phyloP scores from a whole-genome alignment of 2,888 invertebrate genomes.

The Tinea trinotella region DNA sequence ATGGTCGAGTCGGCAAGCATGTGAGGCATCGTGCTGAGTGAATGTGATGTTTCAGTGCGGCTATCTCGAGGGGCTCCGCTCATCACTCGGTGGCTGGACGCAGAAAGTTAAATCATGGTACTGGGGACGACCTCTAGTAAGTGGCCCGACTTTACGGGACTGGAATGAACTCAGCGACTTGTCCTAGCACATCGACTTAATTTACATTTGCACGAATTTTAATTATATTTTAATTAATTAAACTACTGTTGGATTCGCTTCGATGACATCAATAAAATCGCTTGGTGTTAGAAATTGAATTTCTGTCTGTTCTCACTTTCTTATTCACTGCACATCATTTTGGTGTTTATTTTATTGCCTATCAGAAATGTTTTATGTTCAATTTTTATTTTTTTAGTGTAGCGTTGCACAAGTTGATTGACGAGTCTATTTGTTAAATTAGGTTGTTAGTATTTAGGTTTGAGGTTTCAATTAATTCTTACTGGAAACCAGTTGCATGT shows the following conservation, averaged over 20 bases:
- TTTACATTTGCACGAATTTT: constrained; percentile 17
- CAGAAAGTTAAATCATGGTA: constrained; percentile 98
- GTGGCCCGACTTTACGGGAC: constrained; percentile 72
- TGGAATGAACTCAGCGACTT: constrained; percentile 51
- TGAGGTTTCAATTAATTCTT: neutral
- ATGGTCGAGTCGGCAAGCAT: neutral
- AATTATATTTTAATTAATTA: neutral
- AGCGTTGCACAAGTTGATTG: constrained; percentile 4
- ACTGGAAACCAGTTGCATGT: neutral
- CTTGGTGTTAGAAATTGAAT: constrained; percentile 60
- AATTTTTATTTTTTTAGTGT: neutral
- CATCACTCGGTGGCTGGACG: constrained; percentile 96
- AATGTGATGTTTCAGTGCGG: constrained; percentile 84
- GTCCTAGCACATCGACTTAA: constrained; percentile 60
- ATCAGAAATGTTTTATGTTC: neutral
- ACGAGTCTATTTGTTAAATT: neutral
- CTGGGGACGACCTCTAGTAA: constrained; percentile 97
- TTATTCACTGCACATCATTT: constrained; percentile 62
- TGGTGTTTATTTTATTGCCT: constrained; percentile 50
- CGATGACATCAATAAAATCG: constrained; percentile 47
- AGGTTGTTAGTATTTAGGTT: constrained; percentile 6
- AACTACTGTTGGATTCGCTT: constrained; percentile 48
- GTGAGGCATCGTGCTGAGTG: constrained; percentile 57
- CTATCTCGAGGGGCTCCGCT: constrained; percentile 94
- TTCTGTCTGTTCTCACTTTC: constrained; percentile 51